Base-by-base conservation (phyloP, 2,797 vertebrate genomes). In the Halcyon badia region DNA sequence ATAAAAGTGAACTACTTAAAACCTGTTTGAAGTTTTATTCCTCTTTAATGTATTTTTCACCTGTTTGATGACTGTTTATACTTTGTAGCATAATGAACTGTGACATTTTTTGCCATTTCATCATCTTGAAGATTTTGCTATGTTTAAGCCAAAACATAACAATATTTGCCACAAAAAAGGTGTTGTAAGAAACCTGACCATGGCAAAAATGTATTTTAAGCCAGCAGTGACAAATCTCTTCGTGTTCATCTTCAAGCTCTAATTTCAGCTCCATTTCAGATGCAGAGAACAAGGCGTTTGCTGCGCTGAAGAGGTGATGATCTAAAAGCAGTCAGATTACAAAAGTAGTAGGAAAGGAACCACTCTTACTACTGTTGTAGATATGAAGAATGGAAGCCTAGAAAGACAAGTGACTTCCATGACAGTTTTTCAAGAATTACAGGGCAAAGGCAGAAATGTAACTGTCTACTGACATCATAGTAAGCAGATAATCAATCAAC, bases 1-100 rank as follows among this genome's bases (percentile, higher is more conserved):
- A 95, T 94, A 94, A 96, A 96, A 96, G 97, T 93, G 92, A 94
- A 96, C 94, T 95, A 94, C 96, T 96, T 93, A 97, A 97, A 96
- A 90, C 44, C 90, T 87, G 96, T 97, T 92, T 95, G 92, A 98
- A 98, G 97, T 95, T 97, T 94, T 92, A 95, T 96, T 97, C 89
- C 87, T 97, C 94, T 96, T 96, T 94, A 97, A 97, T 94, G 93
- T 82, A 86, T 94, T 96, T 97, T 95, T 97, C 97, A 92, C 96
- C 95, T 87, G 91, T 88, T 95, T 95, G 94, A 97, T 92, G 89
- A 75, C 94, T 94, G 91, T 94, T 96, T 95, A 96, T 96, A 86
- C 81, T 83, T 91, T 70, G 81, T 49, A 94, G 87, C 76, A 69
- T 94, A 91, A 97, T 96, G 95, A 96, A 94, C 96, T 96, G 89